phyloP scores from a whole-genome alignment of 2,113 vertebrate genomes.

The Tichodroma muraria region DNA sequence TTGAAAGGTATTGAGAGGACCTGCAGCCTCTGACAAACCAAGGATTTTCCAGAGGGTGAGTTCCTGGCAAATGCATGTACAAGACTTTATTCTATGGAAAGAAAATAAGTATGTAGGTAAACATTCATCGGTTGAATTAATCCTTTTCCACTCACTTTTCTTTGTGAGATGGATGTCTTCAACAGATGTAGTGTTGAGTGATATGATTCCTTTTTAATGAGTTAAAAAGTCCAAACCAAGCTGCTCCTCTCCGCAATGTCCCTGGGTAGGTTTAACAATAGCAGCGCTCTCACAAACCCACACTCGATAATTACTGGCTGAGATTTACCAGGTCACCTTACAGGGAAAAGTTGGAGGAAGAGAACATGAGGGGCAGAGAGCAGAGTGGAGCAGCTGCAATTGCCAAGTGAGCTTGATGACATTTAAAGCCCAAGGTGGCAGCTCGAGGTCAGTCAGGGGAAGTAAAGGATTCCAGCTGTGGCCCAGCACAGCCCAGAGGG shows the following conservation, averaged over 20 bases:
- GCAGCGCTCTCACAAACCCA: background rate
- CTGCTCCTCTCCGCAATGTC: background rate
- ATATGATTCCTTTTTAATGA: rapidly evolving
- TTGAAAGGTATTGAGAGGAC: background rate
- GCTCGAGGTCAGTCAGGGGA: background rate
- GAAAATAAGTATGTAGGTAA: background rate
- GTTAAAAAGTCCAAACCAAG: background rate
- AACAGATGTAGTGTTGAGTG: background rate
- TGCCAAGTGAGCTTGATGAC: background rate
- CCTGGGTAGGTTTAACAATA: background rate
- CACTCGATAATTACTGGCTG: background rate
- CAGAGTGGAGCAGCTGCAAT: background rate
- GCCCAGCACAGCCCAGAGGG: background rate
- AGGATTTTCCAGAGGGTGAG: background rate
- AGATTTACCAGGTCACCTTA: background rate
- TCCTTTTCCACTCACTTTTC: background rate
- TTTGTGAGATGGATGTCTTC: background rate
- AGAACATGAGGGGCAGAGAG: background rate
- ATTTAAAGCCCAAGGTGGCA: background rate
- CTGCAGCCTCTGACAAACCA: background rate
- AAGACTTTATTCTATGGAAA: background rate
- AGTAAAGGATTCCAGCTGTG: background rate
- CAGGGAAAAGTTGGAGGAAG: background rate
- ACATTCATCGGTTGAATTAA: background rate
- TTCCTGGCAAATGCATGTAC: background rate